phyloP scores from a whole-genome alignment of 1,140 invertebrate species.

The Drosophila rufa region DNA sequence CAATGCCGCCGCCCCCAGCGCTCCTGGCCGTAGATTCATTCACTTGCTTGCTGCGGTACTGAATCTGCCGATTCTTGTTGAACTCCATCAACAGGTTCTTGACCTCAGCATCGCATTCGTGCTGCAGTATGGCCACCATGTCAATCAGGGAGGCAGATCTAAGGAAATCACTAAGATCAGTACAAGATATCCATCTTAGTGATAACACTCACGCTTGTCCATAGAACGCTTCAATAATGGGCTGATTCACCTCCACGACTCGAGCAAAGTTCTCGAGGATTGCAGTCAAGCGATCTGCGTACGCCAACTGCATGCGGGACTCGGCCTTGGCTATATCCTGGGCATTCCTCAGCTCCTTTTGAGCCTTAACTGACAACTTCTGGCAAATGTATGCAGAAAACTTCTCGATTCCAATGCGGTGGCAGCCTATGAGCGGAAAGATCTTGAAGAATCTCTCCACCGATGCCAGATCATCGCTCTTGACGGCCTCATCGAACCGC shows the following conservation, averaged over 20 bases:
- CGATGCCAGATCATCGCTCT: conserved; percentile 94
- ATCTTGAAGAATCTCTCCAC: conserved; percentile 99
- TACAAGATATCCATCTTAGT: too few species aligned
- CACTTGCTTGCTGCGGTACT: conserved; percentile 88
- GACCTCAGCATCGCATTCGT: conserved; percentile 93
- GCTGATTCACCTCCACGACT: conserved; percentile 95
- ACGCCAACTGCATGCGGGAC: conserved; percentile 91
- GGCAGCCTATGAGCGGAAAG: conserved; percentile 97
- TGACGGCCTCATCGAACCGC: conserved; percentile 97
- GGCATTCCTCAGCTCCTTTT: conserved; percentile 90
- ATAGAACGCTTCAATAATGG: conserved; percentile 97
- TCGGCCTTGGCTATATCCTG: conserved; percentile 88
- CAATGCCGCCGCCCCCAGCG: conserved; percentile 63
- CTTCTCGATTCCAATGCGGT: conserved; percentile 95
- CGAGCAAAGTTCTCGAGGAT: conserved; percentile 96
- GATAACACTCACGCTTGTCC: conserved; percentile 86
- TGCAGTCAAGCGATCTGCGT: conserved; percentile 92
- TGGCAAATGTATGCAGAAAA: conserved; percentile 96
- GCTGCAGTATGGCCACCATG: conserved; percentile 91
- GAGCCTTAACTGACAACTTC: conserved; percentile 91
- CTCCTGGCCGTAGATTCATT: conserved; percentile 86
- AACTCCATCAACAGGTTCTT: conserved; percentile 92
- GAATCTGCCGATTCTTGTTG: conserved; percentile 90
- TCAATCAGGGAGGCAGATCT: conserved; percentile 90
- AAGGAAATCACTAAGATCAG: background rate